These are phyloP conservation scores for Dolichopus griseipennis DNA, from an alignment of 2,888 invertebrate species.

Conservation along the genomic window DNA sequence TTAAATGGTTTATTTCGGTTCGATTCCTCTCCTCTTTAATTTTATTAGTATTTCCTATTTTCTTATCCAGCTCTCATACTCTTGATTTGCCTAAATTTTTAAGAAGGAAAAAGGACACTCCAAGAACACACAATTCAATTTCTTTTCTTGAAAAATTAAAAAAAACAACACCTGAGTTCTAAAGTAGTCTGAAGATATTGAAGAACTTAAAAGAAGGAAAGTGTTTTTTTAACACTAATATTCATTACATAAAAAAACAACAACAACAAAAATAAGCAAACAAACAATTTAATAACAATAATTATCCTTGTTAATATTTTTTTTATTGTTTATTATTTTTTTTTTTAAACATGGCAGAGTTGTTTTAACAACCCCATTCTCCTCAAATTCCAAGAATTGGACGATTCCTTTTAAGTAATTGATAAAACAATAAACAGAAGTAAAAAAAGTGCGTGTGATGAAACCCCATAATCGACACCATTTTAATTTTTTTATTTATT, in stretches of 20 bases:
- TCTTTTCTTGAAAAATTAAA: too few relatives aligned
- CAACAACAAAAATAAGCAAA: too few relatives aligned
- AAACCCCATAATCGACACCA: background rate
- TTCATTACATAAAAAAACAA: background rate
- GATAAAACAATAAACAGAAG: background rate
- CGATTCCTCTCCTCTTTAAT: too few relatives aligned
- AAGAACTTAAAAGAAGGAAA: background rate
- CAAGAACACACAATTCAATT: too few relatives aligned
- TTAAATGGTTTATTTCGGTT: too few relatives aligned
- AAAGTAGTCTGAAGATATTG: too few relatives aligned
- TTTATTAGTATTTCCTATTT: too few relatives aligned
- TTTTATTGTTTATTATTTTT: background rate
- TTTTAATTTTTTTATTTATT: background rate
- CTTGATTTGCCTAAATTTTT: too few relatives aligned
- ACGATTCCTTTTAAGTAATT: background rate
- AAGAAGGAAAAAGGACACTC: too few relatives aligned
- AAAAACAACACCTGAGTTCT: too few relatives aligned
- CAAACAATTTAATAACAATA: background rate
- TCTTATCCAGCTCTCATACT: too few relatives aligned
- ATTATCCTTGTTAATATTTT: constrained; percentile 1
- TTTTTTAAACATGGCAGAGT: background rate
- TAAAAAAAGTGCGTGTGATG: background rate
- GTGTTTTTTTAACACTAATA: background rate
- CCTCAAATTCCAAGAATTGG: too few relatives aligned
- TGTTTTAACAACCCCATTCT: background rate